Conservation (phyloP, 2,113 vertebrate species). For the Motacilla tschutschensis region DNA sequence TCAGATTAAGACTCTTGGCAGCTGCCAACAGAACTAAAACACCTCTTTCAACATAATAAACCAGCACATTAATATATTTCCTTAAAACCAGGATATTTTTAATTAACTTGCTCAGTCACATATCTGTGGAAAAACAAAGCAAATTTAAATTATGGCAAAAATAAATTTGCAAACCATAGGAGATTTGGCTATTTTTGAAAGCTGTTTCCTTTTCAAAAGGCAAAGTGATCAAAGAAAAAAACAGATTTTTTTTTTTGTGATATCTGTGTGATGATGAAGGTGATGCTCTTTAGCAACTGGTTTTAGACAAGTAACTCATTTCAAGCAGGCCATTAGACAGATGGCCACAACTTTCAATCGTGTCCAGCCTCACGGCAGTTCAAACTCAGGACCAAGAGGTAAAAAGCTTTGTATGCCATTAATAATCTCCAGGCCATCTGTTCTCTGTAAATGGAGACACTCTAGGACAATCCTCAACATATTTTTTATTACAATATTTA, state of each 20-base stretch:
- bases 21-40: background rate
- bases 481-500: conserved; percentile 41
- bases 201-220: background rate
- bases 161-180: background rate
- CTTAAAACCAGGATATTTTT: background rate
- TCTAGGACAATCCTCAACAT: conserved; percentile 32
- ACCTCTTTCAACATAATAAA: background rate
- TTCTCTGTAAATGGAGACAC: conserved; percentile 9
- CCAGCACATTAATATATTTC: background rate
- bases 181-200: background rate
- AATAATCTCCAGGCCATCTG: conserved; percentile 49
- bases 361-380: conserved; percentile 26
- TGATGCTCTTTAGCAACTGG: conserved; percentile 35
- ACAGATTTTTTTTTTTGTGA: background rate
- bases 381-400: conserved; percentile 30
- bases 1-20: background rate
- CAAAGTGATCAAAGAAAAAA: background rate
- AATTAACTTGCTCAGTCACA: background rate
- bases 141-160: background rate
- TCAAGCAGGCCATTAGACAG: conserved; percentile 45
- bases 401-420: conserved; percentile 48
- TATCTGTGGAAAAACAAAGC: background rate
- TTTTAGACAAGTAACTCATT: conserved; percentile 7
- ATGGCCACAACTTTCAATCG: conserved; percentile 53
- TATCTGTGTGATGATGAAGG: conserved; percentile 2